Evolutionary conservation across 2,797 vertebrate genomes (phyloP), one percentile per base, ranked within the genome.

Genomic region (Hippocampus kuda): DNA sequence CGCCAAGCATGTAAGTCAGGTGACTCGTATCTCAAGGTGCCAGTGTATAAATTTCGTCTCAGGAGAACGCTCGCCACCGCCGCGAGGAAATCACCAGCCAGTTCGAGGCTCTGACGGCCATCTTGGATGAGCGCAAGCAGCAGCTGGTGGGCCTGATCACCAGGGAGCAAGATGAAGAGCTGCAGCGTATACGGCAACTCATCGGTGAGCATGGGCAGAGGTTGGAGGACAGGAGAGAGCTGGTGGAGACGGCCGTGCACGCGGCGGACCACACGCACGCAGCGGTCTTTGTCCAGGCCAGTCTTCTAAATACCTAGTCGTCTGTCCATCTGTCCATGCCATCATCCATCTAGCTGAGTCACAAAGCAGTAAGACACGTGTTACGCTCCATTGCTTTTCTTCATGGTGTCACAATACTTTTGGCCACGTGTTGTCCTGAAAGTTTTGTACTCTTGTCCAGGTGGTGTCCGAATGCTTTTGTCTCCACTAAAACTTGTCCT

Each of bases 261-360:
- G 91, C 91, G 76, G 94, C 94, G 93, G 94, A 94, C 68, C 93
- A 97, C 85, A 91, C 91, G 0, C 93, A 94, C 82, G 92, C 94
- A 93, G 87, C 93, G 0, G 20, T 90, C 30, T 97, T 95, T 63
- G 86, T 98, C 68, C 94, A 96, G 94, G 85, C 80, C 27, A 62
- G 66, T 38, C 42, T n/a, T 5, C 18, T 24, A 54, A 24, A 27
- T 26, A 26, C 15, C 13, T 27, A 15, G 11, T 26, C 56, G n/a
- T 57, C 53, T n/a, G 22, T 54, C 15, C n/a, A 24, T 24, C 22
- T 41, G 63, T 53, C 48, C 48, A 49, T 49, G 22, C 53, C 10
- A 4, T 18, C 30, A 4, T 38, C 60, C 60, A 54, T 62, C 60
- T 18, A 6, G 11, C 60, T 38, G 16, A 51, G 65, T 49, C 26